Evolutionary conservation across 2,113 vertebrate species (phyloP).

Genomic region (Sus scrofa): DNA sequence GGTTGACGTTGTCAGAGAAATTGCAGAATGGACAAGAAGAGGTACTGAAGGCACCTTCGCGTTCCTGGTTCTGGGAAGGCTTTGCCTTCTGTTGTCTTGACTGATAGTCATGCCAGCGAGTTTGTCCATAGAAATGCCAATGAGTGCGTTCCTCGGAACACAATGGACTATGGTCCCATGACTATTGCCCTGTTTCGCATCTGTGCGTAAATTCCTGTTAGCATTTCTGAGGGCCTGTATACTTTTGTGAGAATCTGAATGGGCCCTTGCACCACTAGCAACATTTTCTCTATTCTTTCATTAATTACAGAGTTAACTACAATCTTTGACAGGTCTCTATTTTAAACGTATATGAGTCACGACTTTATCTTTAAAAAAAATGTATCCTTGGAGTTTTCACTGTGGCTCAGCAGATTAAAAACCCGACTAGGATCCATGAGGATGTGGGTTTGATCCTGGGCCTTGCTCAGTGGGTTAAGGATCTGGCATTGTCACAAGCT

Average conservation of each 20-base stretch:
- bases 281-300: background rate
- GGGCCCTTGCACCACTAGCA: background rate
- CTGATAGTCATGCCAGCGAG: background rate
- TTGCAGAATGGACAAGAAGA: background rate
- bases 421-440: too few species aligned
- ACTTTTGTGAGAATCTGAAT: background rate
- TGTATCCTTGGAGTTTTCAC: too few species aligned
- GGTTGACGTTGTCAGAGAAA: background rate
- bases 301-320: background rate
- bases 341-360: background rate
- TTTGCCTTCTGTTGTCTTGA: background rate
- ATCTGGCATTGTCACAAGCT: too few species aligned
- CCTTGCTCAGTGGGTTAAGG: too few species aligned
- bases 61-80: background rate
- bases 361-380: constrained; percentile 5
- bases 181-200: background rate
- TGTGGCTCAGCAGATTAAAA: too few species aligned
- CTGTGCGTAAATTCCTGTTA: background rate
- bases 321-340: background rate
- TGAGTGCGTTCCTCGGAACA: background rate
- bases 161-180: background rate
- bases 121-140: constrained; percentile 51
- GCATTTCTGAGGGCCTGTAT: background rate
- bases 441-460: too few species aligned
- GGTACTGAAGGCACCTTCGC: background rate